Conservation (phyloP, 2,113 vertebrate species). For the Gnathonemus longibarbis region DNA sequence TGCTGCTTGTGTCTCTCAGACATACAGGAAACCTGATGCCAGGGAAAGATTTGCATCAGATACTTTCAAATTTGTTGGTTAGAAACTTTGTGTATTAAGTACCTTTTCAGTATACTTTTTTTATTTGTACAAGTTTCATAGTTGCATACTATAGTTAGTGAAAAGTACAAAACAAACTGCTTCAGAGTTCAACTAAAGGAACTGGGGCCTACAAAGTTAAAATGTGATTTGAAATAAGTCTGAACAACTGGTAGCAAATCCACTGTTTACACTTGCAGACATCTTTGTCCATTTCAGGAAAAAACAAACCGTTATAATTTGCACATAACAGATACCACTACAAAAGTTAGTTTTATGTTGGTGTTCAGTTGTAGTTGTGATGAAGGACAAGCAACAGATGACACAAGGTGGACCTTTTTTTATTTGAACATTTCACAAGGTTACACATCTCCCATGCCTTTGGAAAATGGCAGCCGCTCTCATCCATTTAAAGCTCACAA, state of each 20-base stretch:
- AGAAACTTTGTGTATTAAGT: background rate
- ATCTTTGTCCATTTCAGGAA: background rate
- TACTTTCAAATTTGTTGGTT: background rate
- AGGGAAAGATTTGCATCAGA: background rate
- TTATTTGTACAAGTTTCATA: background rate
- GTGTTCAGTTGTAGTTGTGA: background rate
- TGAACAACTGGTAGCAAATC: background rate
- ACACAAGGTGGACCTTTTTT: background rate
- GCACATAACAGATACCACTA: background rate
- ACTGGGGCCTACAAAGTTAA: background rate
- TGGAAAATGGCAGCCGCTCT: background rate
- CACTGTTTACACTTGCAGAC: background rate
- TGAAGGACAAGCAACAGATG: background rate
- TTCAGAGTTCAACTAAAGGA: background rate
- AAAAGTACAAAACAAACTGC: background rate
- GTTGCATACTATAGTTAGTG: background rate
- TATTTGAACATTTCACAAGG: background rate
- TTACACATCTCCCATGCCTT: background rate
- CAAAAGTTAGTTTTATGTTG: background rate
- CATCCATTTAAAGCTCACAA: background rate
- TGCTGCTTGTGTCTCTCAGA: background rate
- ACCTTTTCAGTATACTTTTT: background rate
- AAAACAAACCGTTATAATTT: background rate
- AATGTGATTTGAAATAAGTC: background rate
- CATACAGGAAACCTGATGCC: background rate